Evolutionary conservation across 1,140 invertebrate genomes (phyloP), one percentile per base, ranked within the genome.

Genomic region (Hycleus cichorii): DNA sequence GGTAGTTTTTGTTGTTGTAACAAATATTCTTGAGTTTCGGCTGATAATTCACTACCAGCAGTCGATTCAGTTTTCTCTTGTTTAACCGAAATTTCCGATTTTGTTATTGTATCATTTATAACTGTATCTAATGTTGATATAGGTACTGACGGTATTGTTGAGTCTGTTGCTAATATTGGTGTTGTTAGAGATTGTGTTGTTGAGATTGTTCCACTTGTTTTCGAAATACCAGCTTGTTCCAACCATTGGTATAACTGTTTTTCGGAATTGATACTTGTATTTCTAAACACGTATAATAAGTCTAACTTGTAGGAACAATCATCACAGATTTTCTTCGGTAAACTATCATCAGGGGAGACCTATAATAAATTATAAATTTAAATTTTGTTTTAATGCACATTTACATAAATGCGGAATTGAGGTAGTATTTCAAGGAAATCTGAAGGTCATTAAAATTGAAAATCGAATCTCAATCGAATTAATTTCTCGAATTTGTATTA

Each of bases 241-340:
- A 81, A 66, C 79, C 77, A 81, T 72, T 79, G 72, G 44, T 78
- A 59, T 43, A 83, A 72, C 52, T 80, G 78, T 58, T 82, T 83
- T 59, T 83, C 80, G 7, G 79, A 74, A 65, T 75, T 78, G 4
- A 73, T 75, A 12, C 77, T 78, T 49, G 77, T 80, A 67, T 80
- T 80, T 74, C 78, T 81, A 73, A 81, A 83, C 67, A 80, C 74
- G 69, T 81, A 81, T 63, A 78, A 75, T 65, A 78, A 75, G 68
- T 81, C 79, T 75, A 83, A 74, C 76, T 81, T 82, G 65, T 77
- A 78, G 57, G 77, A 74, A 68, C 81, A 83, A 27, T 75, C 76
- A 62, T 80, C 76, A 65, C 81, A 82, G 72, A 83, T 80, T 66
- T 80, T 82, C 69, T 81, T 81, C 43, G 81, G 80, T 71, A 83